Base-by-base conservation (phyloP, 2,797 vertebrate genomes). In the Hylomyscus alleni region DNA sequence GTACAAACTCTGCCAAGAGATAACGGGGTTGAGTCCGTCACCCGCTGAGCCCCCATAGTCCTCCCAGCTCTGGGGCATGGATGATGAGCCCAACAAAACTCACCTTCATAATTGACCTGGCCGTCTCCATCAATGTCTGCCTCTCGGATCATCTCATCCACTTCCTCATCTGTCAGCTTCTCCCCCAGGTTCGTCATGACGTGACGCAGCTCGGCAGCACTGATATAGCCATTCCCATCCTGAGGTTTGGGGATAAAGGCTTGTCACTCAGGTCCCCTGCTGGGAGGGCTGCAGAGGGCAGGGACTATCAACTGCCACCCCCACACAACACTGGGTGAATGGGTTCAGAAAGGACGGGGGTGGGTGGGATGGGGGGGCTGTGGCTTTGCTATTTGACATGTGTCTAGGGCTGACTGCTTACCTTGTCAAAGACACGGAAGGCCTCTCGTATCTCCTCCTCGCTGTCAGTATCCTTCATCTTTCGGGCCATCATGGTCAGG, bases 181-280 rank as follows among this genome's bases (percentile, higher is more conserved):
- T 99, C 99, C 0, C 99, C 99, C 9, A 99, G 98, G 98, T 99
- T 99, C 95, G 99, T 99, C 99, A 99, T 99, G n/a, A 99, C 99
- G 0, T 99, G 99, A 75, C 99, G 99, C 95, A 99, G 98, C 98
- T 99, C 99, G 0, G 99, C 99, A 0, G 99, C 99, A 1, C 99
- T 99, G 97, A 99, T 99, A 97, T 99, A 99, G 84, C 99, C 99
- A 0, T 99, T 99, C 52, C 99, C 99, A 0, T 99, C 99, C 99
- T 99, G 98, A 52, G 44, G 17, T 7, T 2, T 6, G n/a, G 91
- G 75, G 77, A 65, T 6, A 10, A 34, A 13, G 20, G 50, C 11
- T 72, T 34, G 58, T 85, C 10, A 20, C 54, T 60, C 0, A 2
- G 75, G 31, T 22, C 56, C 12, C 1, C 17, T 37, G n/a, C 34